Conservation (phyloP, 2,797 vertebrate species). For the Neoniphon sammara region DNA sequence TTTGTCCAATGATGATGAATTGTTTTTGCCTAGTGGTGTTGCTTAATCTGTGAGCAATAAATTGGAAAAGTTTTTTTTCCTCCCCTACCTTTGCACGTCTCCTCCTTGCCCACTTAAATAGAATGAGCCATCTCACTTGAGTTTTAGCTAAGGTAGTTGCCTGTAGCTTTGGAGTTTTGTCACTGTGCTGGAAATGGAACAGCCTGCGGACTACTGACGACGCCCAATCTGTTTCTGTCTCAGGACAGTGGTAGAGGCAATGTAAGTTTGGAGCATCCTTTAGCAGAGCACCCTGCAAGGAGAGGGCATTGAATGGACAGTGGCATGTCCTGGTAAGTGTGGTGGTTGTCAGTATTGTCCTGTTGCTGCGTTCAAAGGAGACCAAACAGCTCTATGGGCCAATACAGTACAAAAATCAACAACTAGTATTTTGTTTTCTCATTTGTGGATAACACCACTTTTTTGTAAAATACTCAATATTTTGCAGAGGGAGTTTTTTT, state of each 20-base stretch:
- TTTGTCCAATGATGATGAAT: background rate
- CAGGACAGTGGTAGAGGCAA: conserved; percentile 74
- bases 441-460: background rate
- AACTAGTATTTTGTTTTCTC: background rate
- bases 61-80: background rate
- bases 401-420: conserved; percentile 12
- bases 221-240: conserved; percentile 77
- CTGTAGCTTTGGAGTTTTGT: conserved; percentile 46
- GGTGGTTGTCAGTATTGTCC: conserved; percentile 76
- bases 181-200: conserved; percentile 55
- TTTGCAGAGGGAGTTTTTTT: conserved; percentile 6
- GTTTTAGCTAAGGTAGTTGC: background rate
- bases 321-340: conserved; percentile 82
- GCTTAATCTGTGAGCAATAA: background rate
- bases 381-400: conserved; percentile 41
- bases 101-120: background rate
- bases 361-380: conserved; percentile 68
- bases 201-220: conserved; percentile 63
- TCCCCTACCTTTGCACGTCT: background rate
- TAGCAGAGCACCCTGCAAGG: conserved; percentile 71
- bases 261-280: conserved; percentile 79
- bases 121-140: background rate
- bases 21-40: background rate
- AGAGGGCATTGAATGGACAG: conserved; percentile 77
- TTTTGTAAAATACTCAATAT: background rate